phyloP scores from a whole-genome alignment of 1,140 invertebrate genomes.

The Coelopa frigida region DNA sequence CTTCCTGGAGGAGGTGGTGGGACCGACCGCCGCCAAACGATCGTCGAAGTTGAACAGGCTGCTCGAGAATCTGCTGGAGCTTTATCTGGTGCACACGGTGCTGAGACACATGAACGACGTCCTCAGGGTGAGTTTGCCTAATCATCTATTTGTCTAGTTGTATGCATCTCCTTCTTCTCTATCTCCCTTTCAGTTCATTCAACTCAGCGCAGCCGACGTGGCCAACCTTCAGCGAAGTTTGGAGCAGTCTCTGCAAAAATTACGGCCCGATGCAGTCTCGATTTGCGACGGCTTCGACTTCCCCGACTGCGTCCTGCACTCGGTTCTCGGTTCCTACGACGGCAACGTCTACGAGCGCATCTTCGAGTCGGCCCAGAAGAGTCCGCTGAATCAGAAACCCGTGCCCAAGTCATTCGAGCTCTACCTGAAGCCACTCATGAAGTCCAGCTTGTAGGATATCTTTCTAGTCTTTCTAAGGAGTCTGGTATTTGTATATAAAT shows the following conservation, averaged over 20 bases:
- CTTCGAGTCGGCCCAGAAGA: conserved; percentile 71
- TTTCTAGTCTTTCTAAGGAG: neutral
- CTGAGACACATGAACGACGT: conserved; percentile 67
- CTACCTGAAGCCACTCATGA: conserved; percentile 66
- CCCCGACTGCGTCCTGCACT: conserved; percentile 67
- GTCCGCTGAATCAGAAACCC: conserved; percentile 71
- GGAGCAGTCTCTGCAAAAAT: conserved; percentile 54
- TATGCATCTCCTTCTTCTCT: neutral
- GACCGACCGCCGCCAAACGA: conserved; percentile 23
- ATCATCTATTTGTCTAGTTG: neutral
- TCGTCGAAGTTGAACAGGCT: conserved; percentile 50
- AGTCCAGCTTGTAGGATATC: conserved; percentile 47
- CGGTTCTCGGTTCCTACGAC: conserved; percentile 77
- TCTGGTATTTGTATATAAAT: neutral
- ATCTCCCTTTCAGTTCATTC: conserved; percentile 61
- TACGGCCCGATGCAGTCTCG: conserved; percentile 76
- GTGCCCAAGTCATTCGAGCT: conserved; percentile 64
- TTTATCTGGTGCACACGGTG: conserved; percentile 72
- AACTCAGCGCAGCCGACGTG: conserved; percentile 54
- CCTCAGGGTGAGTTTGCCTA: conserved; percentile 55
- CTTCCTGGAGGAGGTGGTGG: conserved; percentile 51
- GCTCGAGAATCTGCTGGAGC: conserved; percentile 61
- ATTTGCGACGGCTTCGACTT: conserved; percentile 86
- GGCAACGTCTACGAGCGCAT: conserved; percentile 83
- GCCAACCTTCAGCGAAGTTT: conserved; percentile 55